phyloP scores from a whole-genome alignment of 2,797 vertebrate species.

The Xenentodon cancila region DNA sequence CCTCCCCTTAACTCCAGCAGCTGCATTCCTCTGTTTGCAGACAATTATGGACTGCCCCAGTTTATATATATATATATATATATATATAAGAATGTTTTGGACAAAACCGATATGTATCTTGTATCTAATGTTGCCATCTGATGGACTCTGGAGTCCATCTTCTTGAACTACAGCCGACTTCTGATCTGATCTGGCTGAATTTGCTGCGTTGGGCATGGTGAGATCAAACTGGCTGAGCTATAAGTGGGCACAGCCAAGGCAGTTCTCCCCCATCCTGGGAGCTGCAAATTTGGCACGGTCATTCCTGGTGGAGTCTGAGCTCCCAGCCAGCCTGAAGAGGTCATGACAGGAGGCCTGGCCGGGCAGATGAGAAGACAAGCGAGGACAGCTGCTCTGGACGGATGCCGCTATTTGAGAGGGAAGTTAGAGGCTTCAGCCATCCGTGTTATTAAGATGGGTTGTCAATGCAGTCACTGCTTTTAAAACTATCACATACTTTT shows the following conservation, averaged over 20 bases:
- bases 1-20: too few species aligned
- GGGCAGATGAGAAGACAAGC: constrained; percentile 56
- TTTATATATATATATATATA: too few species aligned
- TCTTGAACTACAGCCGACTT: constrained; percentile 21
- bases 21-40: too few species aligned
- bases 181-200: constrained; percentile 22
- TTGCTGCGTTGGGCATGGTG: constrained; percentile 18
- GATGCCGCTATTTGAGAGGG: constrained; percentile 67
- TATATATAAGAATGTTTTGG: constrained; percentile 6
- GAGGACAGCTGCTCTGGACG: constrained; percentile 74
- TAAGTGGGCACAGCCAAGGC: constrained; percentile 35
- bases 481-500: constrained; percentile 7
- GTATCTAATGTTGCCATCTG: constrained; percentile 32
- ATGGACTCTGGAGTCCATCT: constrained; percentile 25
- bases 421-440: constrained; percentile 45
- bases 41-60: too few species aligned
- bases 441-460: constrained; percentile 50
- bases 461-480: constrained; percentile 24
- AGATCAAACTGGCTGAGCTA: constrained; percentile 47
- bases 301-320: constrained; percentile 36
- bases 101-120: constrained; percentile 21
- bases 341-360: constrained; percentile 53
- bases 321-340: constrained; percentile 49
- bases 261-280: constrained; percentile 5
- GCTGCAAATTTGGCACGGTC: constrained; percentile 34